Evolutionary conservation across 53 echinoderm and acorn worm genomes (phyloP), one percentile per base, ranked within the genome.

Genomic region (Holothuria leucospilota): DNA sequence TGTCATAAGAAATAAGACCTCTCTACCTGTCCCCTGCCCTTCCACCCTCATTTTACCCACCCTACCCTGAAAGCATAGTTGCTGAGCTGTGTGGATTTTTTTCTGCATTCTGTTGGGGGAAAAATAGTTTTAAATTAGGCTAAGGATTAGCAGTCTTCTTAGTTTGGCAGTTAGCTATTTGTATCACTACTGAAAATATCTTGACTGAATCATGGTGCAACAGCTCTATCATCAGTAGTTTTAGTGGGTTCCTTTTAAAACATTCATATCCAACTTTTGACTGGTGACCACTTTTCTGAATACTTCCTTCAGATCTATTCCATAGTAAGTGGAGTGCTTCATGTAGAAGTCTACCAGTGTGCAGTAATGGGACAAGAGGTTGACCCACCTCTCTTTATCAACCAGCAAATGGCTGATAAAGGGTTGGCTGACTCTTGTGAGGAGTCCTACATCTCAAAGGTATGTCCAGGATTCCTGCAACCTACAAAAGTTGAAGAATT

Each of bases 371-470:
- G 81, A 14, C 69, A 90, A 64, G 77, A 82, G 23, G 42, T 83
- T 39, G 67, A 83, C 65, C 87, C 84, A 5, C 79, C 78, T 14
- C 68, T 94, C 15, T 85, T 92, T 77, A 89, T 96, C 88, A 94
- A 96, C 77, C 90, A 96, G 41, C 49, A 87, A 8, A 63, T 96
- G 87, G 81, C 93, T 40, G 65, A 72, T 15, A 83, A 84, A 74
- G 87, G 89, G 25, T 60, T 94, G 25, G 94, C 94, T 4, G 94
- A 93, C 39, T 62, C 41, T 16, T 91, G 89, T 21, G 96, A 94
- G 78, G 96, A 96, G 78, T 94, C 96, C 0, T 93, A 94, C 66
- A 85, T 90, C 38, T 96, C 96, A 2, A 94, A 94, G 94, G 91
- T 91, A 80, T 56, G 56, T 56, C 16, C 18, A 16, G 0, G 56